Evolutionary conservation across 2,113 vertebrate species (phyloP).

Genomic region (Galeopterus variegatus): DNA sequence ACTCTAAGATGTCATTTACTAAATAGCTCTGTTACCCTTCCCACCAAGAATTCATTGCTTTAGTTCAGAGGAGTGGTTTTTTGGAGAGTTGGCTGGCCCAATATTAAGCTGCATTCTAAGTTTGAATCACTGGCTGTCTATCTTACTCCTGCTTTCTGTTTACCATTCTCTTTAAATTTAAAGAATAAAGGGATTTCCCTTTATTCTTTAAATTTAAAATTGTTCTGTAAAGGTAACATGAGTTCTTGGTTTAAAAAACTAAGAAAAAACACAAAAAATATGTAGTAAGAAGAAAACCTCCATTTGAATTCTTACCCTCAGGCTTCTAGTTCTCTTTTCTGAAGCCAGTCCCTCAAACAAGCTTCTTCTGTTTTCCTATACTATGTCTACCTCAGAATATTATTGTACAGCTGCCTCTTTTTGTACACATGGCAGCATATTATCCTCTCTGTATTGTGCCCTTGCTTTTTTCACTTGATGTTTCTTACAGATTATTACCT

Average conservation of each 20-base stretch:
- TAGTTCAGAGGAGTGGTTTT: neutral
- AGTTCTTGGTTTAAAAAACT: conserved; percentile 22
- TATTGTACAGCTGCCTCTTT: neutral
- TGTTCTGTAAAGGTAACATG: neutral
- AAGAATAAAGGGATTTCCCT: conserved; percentile 38
- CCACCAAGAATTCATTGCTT: neutral
- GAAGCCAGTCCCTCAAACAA: neutral
- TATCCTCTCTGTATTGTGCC: neutral
- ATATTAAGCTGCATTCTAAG: neutral
- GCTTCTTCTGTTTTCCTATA: neutral
- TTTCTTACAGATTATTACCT: neutral
- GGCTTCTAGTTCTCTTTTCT: neutral
- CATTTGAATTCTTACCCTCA: neutral
- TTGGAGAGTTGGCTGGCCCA: neutral
- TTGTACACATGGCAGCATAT: neutral
- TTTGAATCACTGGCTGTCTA: neutral
- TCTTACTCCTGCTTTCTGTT: neutral
- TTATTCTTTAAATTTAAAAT: conserved; percentile 42
- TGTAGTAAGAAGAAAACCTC: neutral
- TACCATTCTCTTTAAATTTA: neutral
- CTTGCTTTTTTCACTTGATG: neutral
- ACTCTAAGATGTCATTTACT: neutral
- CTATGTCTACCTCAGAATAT: neutral
- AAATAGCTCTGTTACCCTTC: neutral
- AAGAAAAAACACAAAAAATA: neutral